These are phyloP conservation scores for Chaenodraco wilsoni DNA, from an alignment of 2,797 vertebrate genomes.

Conservation along the genomic window DNA sequence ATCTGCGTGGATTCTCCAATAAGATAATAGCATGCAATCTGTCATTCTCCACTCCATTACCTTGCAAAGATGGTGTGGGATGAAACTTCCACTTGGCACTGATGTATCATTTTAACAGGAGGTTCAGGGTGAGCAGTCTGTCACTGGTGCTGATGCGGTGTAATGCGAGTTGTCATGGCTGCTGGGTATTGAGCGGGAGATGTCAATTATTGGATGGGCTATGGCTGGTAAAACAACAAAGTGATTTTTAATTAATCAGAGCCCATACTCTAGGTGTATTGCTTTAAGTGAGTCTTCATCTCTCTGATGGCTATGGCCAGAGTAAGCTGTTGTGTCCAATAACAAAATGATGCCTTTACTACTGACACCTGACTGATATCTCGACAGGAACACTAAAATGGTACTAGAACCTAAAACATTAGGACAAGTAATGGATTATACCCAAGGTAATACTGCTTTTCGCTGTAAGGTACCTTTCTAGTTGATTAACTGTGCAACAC, in stretches of 20 bases:
- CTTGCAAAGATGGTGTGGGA: conserved; percentile 68
- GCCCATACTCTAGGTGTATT: conserved; percentile 6
- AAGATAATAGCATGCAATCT: conserved; percentile 80
- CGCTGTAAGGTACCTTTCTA: too few species aligned
- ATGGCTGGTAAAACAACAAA: conserved; percentile 54
- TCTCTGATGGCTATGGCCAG: conserved; percentile 5
- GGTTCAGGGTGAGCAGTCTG: conserved; percentile 68
- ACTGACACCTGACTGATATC: too few species aligned
- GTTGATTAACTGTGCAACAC: too few species aligned
- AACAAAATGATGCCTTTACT: too few species aligned
- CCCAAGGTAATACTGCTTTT: too few species aligned
- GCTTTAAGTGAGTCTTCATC: conserved; percentile 19
- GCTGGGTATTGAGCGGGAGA: conserved; percentile 38
- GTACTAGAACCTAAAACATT: too few species aligned
- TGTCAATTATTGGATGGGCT: conserved; percentile 52
- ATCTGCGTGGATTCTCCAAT: conserved; percentile 70
- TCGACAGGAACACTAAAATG: too few species aligned
- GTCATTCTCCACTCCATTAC: conserved; percentile 80
- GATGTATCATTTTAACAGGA: conserved; percentile 73
- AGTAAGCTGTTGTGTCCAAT: background rate
- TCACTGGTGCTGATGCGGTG: conserved; percentile 53
- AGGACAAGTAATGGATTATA: too few species aligned
- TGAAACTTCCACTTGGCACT: conserved; percentile 69
- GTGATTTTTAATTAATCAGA: conserved; percentile 47
- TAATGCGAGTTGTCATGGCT: conserved; percentile 44